Percentiles rank a stretch among this genome's conserved stretches.
These are phyloP conservation scores for Cassiopea xamachana DNA, from an alignment of 30 jellyfish, hydroid and myxozoan species.

Conservation along the genomic window DNA sequence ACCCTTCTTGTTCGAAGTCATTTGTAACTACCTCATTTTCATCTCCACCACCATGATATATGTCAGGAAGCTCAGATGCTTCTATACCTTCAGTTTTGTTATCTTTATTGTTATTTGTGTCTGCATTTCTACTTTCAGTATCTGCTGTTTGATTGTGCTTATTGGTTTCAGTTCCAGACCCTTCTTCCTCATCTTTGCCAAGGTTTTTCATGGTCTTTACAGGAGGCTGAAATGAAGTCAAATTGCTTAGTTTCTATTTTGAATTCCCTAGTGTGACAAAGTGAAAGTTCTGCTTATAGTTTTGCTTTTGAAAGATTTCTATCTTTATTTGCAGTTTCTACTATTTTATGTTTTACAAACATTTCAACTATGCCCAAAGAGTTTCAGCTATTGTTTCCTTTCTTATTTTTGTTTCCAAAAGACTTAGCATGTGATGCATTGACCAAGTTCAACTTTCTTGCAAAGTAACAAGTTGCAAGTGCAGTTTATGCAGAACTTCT, in stretches of 20 bases:
- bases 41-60: conserved; percentile 51
- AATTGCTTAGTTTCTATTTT: neutral
- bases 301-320: neutral
- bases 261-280: neutral
- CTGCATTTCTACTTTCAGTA: neutral
- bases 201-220: neutral
- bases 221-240: neutral
- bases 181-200: conserved; percentile 1
- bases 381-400: neutral
- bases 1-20: conserved; percentile 51
- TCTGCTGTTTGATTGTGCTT: conserved; percentile 13
- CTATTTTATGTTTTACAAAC: neutral
- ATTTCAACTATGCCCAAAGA: neutral
- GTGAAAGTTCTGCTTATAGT: too few relatives aligned
- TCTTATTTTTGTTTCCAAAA: neutral
- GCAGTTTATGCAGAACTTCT: too few relatives aligned
- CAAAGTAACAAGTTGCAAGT: too few relatives aligned
- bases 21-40: conserved; percentile 59
- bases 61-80: conserved; percentile 15
- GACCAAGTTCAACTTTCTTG: too few relatives aligned
- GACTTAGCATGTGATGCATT: too few relatives aligned
- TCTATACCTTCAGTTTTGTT: conserved; percentile 27
- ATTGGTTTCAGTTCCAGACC: conserved; percentile 6
- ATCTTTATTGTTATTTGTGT: neutral
- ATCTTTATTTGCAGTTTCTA: neutral